Base-by-base conservation (phyloP, 2,113 vertebrate genomes). In the Neodon shergylaensis region DNA sequence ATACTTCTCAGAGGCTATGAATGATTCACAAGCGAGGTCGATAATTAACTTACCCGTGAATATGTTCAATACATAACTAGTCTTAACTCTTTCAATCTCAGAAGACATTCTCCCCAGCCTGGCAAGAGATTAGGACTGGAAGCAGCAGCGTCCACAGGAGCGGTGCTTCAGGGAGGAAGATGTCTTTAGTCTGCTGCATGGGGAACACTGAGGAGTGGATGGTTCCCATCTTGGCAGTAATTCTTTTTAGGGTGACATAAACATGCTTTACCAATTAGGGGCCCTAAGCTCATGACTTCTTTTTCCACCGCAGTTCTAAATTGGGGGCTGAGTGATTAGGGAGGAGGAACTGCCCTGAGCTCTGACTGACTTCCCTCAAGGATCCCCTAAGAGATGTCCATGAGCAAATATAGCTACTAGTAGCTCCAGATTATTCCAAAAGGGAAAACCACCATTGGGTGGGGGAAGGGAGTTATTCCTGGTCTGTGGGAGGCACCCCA, bases 1-100 rank as follows among this genome's bases (percentile, higher is more conserved):
- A 98, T 98, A 97, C 4, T 91, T 94, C 97, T 98, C 96, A 96
- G 96, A 98, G 92, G 79, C 96, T 68, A 98, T 98, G 97, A 98
- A 98, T 98, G 98, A 98, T 98, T 98, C 97, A 98, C 95, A 54
- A 94, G 96, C 92, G 42, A 96, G 97, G 98, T 99, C 98, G 98
- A 98, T 98, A 98, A 98, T 98, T 98, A 98, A 99, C 97, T 96
- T 96, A 92, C 94, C 86, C 58, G 47, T 96, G 98, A 97, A 98
- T 97, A 97, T 96, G 94, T 94, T 12, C 96, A 96, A 92, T 92
- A 84, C 68, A 97, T 89, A 97, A 97, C 94, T 95, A 97, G 95
- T 47, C 96, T 98, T 98, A 97, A 95, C 98, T 98, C 97, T 98
- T 97, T 96, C 79, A 88, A 94, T 97, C 77, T 96, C 92, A 73